Evolutionary conservation across 2,797 vertebrate species (phyloP).

Genomic region (Luscinia megarhynchos): DNA sequence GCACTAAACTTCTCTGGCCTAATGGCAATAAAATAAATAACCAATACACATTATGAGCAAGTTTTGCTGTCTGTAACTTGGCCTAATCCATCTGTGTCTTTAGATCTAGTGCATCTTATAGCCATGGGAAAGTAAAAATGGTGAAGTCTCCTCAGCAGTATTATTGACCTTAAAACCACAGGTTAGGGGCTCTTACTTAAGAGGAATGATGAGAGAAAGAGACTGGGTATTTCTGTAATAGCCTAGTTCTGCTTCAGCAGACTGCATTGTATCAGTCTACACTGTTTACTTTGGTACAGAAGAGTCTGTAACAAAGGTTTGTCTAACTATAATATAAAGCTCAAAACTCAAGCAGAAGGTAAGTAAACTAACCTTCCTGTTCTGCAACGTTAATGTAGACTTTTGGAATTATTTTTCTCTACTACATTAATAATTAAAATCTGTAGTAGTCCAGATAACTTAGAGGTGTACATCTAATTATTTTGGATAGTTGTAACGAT

Average conservation of each 20-base stretch:
- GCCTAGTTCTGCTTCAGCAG: not conserved
- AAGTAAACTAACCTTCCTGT: constrained; percentile 18
- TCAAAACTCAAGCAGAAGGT: constrained; percentile 17
- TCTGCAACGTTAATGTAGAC: not conserved
- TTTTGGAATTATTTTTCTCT: not conserved
- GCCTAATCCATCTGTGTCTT: not conserved
- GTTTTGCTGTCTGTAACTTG: not conserved
- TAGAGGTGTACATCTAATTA: not conserved
- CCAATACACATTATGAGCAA: not conserved
- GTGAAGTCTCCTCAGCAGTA: not conserved
- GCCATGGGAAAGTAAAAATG: not conserved
- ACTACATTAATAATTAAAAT: not conserved
- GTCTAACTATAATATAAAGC: not conserved
- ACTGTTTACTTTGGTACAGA: not conserved
- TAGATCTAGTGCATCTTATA: not conserved
- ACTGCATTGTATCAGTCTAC: not conserved
- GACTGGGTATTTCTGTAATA: not conserved
- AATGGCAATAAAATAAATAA: not conserved
- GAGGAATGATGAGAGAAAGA: not conserved
- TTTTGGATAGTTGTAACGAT: not conserved
- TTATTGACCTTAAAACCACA: not conserved
- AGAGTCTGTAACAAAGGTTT: not conserved
- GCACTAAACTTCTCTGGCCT: not conserved
- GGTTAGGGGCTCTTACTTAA: not conserved
- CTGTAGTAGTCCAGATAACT: not conserved